Percentiles rank a stretch among this genome's conserved stretches.
Evolutionary conservation across 1,140 invertebrate genomes (phyloP).

Genomic region (Goniozus legneri): DNA sequence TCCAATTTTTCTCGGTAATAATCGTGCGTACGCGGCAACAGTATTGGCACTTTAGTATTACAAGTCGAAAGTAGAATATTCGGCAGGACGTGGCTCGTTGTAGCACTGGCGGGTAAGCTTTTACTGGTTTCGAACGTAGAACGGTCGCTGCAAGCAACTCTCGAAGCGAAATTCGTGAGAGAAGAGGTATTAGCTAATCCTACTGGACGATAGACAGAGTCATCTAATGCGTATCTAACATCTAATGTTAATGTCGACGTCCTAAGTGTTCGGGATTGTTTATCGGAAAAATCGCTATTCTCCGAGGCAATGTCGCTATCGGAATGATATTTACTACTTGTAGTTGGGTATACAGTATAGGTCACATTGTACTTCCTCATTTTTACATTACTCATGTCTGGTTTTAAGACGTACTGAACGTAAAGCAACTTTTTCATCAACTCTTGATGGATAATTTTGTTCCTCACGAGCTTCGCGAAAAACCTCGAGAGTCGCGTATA

Average conservation of each 20-base stretch:
- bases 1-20: slow-evolving; percentile 12
- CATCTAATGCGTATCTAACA: slow-evolving; percentile 32
- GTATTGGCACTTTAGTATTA: slow-evolving; percentile 16
- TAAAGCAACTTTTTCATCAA: slow-evolving; percentile 72
- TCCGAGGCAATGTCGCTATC: slow-evolving; percentile 3
- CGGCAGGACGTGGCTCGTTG: slow-evolving; percentile 13
- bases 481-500: slow-evolving; percentile 65
- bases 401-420: slow-evolving; percentile 56
- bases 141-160: slow-evolving; percentile 8
- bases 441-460: slow-evolving; percentile 65
- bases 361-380: slow-evolving; percentile 43
- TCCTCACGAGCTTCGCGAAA: slow-evolving; percentile 69
- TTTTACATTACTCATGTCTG: slow-evolving; percentile 42
- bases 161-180: slow-evolving; percentile 12
- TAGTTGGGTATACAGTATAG: slow-evolving; percentile 34
- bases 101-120: slow-evolving; percentile 26
- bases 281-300: background rate
- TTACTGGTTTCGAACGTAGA: slow-evolving; percentile 26
- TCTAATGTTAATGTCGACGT: slow-evolving; percentile 43
- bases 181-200: slow-evolving; percentile 15
- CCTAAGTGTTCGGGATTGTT: slow-evolving; percentile 11
- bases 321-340: slow-evolving; percentile 11
- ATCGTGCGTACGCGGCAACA: slow-evolving; percentile 6
- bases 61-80: slow-evolving; percentile 19
- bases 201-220: slow-evolving; percentile 22